Base-by-base conservation (phyloP, 2,797 vertebrate species). In the Sebastes kiyomatsui region DNA sequence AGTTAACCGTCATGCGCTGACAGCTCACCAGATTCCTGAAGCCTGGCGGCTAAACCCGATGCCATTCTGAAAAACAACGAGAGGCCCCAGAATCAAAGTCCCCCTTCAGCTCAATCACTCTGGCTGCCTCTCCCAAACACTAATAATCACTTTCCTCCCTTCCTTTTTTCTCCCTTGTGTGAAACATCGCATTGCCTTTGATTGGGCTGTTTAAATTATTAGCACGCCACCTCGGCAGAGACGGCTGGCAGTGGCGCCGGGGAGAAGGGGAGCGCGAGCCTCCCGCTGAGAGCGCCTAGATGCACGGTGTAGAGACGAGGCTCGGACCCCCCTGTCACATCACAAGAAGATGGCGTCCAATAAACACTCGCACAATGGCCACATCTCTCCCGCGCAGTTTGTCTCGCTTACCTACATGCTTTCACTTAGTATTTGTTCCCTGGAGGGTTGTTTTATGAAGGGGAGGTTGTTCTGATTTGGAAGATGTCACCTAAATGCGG, bases 171-270 rank as follows among this genome's bases (percentile, higher is more conserved):
- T 93, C 93, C 90, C 89, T 88, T 77, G 90, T 88, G 92, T 94
- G 93, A 93, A 96, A 96, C 95, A 95, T 93, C 87, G 64, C 89
- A 90, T 94, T 92, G 92, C 90, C 95, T 96, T 96, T 96, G 96
- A 96, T 96, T 96, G 94, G 90, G 92, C 94, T 96, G 94, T 96
- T 96, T 95, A 96, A 96, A 96, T 96, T 94, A 96, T 96, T 96
- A 96, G 94, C 94, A 84, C 92, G 87, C 91, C 93, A 94, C 94
- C 94, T 94, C 94, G 75, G 90, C 77, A 75, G 90, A 95, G 94
- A 93, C 83, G 90, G 77, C 90, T 93, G 94, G 89, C 89, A 81
- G 92, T 91, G 92, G 92, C 64, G 88, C 80, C 42, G 56, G 82
- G 87, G 90, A 92, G 87, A 88, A 85, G 89, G 86, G 82, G 91